Evolutionary conservation across 2,113 vertebrate species (phyloP), one percentile per base, ranked within the genome.

Genomic region (Arvicanthis niloticus): DNA sequence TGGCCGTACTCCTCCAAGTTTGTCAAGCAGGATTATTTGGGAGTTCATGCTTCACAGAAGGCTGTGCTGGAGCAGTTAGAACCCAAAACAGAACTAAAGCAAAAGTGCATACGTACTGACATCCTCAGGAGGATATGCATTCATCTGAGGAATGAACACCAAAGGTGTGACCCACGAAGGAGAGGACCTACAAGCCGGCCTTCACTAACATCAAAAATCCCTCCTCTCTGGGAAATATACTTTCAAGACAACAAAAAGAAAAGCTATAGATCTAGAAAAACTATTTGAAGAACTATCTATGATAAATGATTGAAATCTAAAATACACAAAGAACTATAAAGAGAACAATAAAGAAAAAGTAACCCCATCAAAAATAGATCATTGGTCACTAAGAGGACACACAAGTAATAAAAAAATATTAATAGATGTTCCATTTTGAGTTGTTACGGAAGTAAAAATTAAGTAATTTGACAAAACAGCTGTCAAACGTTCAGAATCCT

Each of bases 171-270:
- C 24, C 22, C 29, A 9, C 31, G 51, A 62, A 85, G 31, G 42
- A 81, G 37, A 70, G 45, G 34, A 87, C 65, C 22, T 2, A 91
- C 67, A 80, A 29, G 34, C 29, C 65, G 65, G 42, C 62, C 29
- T 91, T 81, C 22, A 67, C 78, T 65, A 73, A 80, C 75, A 80
- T 93, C 29, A 72, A 84, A 95, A 82, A 40, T 34, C 53, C 22
- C 40, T 45, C 42, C 68, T n/a, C 21, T 87, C 34, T 21, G 4
- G 8, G 48, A 80, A 73, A 86, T 15, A 56, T 11, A 65, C 53
- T 31, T 29, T 56, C 22, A 85, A 91, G 34, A 65, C 19, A 78
- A 53, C 53, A 45, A 45, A 88, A 80, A 90, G 29, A 29, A 21
- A 75, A 53, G 7, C 56, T 37, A 73, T 1, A 56, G 21, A 62